A percentile compares a stretch with the other conserved stretches of the same genome.
These are phyloP conservation scores for Ascaphus truei DNA, from an alignment of 2,113 vertebrate species.

Conservation along the genomic window DNA sequence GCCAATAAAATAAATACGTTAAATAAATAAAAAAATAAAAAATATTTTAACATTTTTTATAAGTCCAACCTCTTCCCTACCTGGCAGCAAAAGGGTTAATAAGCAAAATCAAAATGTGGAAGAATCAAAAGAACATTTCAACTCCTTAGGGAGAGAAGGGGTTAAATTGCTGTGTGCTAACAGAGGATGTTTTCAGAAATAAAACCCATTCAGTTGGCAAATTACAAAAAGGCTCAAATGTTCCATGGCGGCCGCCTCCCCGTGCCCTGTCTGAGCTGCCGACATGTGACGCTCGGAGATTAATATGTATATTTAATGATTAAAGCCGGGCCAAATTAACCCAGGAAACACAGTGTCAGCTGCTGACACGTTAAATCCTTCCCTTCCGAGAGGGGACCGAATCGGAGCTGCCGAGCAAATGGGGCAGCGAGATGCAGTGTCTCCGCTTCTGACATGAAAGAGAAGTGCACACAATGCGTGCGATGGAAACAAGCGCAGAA, in stretches of 20 bases:
- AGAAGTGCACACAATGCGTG: neutral
- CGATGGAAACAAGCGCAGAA: neutral
- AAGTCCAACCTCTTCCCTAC: too few relatives aligned
- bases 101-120: neutral
- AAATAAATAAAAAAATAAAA: too few relatives aligned
- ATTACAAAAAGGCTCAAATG: too few relatives aligned
- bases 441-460: slow-evolving; percentile 5
- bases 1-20: too few relatives aligned
- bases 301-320: slow-evolving; percentile 28
- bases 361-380: slow-evolving; percentile 18
- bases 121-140: too few relatives aligned
- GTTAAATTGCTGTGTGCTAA: too few relatives aligned
- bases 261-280: neutral
- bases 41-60: too few relatives aligned
- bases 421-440: slow-evolving; percentile 4
- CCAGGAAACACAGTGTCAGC: slow-evolving; percentile 35
- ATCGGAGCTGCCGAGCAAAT: slow-evolving; percentile 5
- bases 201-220: too few relatives aligned
- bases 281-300: slow-evolving; percentile 16
- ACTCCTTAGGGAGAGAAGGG: too few relatives aligned
- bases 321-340: slow-evolving; percentile 10
- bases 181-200: too few relatives aligned
- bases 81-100: too few relatives aligned
- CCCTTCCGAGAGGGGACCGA: neutral
- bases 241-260: neutral